phyloP scores from a whole-genome alignment of 2,888 invertebrate species.

The Epinotia brunnichana region DNA sequence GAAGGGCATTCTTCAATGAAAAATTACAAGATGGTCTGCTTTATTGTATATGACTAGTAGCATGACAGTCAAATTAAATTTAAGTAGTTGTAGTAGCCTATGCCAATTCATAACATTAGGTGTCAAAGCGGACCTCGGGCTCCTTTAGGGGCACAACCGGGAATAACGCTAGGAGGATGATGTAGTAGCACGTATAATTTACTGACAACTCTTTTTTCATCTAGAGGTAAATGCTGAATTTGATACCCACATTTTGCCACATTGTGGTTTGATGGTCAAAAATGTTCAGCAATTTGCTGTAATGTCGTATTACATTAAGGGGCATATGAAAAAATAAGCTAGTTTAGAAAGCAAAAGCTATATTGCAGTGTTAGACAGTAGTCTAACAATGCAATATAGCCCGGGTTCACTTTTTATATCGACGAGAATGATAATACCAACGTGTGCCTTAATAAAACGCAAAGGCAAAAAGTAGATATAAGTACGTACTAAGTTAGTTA shows the following conservation, averaged over 20 bases:
- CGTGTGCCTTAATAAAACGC: slow-evolving; percentile 47
- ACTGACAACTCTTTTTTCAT: not conserved
- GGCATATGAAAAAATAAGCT: slow-evolving; percentile 43
- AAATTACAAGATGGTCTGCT: not conserved
- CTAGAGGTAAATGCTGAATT: not conserved
- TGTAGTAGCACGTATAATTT: not conserved
- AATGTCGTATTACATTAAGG: slow-evolving; percentile 23
- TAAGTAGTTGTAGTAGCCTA: too few relatives aligned
- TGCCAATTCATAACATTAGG: too few relatives aligned
- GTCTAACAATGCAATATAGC: slow-evolving; percentile 50
- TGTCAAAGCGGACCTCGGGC: too few relatives aligned
- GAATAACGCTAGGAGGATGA: too few relatives aligned
- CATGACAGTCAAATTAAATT: too few relatives aligned
- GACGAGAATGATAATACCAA: slow-evolving; percentile 63
- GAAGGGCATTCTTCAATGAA: not conserved
- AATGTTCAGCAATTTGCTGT: slow-evolving; percentile 18
- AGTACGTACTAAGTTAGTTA: slow-evolving; percentile 9
- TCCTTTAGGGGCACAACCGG: too few relatives aligned
- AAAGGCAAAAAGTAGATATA: slow-evolving; percentile 24
- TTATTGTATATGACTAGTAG: too few relatives aligned
- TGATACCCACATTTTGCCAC: not conserved
- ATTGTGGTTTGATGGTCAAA: slow-evolving; percentile 16
- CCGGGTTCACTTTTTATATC: slow-evolving; percentile 69
- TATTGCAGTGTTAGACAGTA: too few relatives aligned
- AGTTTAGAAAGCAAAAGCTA: slow-evolving; percentile 70